These are phyloP conservation scores for Pithys albifrons DNA, from an alignment of 2,113 vertebrate genomes.

Conservation along the genomic window DNA sequence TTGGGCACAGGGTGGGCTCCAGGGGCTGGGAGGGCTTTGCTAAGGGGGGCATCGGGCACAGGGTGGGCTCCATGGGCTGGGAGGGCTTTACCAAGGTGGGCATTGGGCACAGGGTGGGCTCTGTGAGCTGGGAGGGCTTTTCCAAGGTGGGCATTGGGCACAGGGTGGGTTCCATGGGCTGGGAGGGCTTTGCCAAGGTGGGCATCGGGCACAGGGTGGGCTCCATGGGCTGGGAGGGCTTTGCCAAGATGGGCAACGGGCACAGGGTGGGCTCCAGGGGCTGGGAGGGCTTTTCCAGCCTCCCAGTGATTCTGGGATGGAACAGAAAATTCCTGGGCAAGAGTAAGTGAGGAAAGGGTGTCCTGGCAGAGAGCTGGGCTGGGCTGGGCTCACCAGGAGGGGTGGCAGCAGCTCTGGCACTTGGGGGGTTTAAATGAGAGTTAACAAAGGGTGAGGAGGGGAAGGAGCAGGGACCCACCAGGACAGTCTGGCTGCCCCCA, in stretches of 20 bases:
- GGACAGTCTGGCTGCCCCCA: background rate
- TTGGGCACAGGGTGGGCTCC: too few relatives aligned
- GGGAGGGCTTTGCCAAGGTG: too few relatives aligned
- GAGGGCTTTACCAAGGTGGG: too few relatives aligned
- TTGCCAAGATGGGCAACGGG: background rate
- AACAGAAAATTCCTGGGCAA: background rate
- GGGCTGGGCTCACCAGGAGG: background rate
- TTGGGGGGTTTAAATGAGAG: background rate
- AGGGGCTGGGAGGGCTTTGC: too few relatives aligned
- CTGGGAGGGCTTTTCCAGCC: background rate
- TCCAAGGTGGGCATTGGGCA: too few relatives aligned
- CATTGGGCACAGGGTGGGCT: too few relatives aligned
- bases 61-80: too few relatives aligned
- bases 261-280: background rate
- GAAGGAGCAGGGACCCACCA: background rate
- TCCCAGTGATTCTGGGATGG: background rate
- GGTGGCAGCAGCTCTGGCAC: background rate
- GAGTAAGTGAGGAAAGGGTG: accelerated
- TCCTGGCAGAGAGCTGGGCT: background rate
- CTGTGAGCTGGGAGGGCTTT: too few relatives aligned
- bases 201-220: too few relatives aligned
- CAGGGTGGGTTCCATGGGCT: too few relatives aligned
- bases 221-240: background rate
- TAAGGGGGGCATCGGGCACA: too few relatives aligned
- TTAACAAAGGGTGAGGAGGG: background rate